phyloP scores from a whole-genome alignment of 2,888 invertebrate species.

The Microctonus aethiopoides region DNA sequence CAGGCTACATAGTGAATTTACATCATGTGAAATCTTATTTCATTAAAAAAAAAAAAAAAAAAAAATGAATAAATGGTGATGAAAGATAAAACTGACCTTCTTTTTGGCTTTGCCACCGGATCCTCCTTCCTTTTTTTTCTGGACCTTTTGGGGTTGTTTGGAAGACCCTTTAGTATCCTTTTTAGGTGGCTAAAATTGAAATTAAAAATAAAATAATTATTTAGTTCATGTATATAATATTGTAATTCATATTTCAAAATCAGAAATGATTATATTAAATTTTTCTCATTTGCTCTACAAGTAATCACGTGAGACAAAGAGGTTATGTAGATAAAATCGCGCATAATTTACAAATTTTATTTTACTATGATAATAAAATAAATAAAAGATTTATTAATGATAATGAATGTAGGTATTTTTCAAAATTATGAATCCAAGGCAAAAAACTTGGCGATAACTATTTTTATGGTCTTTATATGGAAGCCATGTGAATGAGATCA shows the following conservation, averaged over 20 bases:
- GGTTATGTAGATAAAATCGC: no score
- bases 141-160: constrained; percentile 93
- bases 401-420: no score
- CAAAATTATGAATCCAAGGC: not conserved
- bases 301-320: no score
- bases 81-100: constrained; percentile 81
- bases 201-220: no score
- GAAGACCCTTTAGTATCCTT: constrained; percentile 91
- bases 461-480: not conserved
- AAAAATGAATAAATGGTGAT: constrained; percentile 6
- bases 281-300: no score
- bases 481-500: not conserved
- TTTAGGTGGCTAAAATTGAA: constrained; percentile 83
- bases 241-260: no score
- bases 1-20: constrained; percentile 52
- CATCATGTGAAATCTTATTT: constrained; percentile 50
- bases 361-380: not conserved
- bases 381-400: no score
- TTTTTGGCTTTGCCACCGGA: constrained; percentile 96
- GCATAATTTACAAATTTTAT: not conserved
- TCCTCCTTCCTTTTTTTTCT: constrained; percentile 96
- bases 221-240: no score
- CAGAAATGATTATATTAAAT: no score
- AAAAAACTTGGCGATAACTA: not conserved
- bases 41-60: not conserved